Percentiles rank a stretch among this genome's conserved stretches.
phyloP scores from a whole-genome alignment of 2,113 vertebrate genomes.

The Calypte anna region DNA sequence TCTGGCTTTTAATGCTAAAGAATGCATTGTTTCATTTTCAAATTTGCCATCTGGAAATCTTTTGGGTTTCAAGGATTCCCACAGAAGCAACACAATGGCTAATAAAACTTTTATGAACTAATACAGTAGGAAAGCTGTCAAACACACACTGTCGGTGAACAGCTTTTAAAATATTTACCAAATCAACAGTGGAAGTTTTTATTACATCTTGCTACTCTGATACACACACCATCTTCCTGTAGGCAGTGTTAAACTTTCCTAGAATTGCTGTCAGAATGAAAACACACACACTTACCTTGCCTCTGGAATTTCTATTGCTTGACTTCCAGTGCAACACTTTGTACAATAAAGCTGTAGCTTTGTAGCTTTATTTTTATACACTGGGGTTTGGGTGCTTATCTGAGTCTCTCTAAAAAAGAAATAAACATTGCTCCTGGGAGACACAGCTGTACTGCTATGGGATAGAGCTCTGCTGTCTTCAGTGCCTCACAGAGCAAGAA shows the following conservation, averaged over 20 bases:
- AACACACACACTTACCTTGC: neutral
- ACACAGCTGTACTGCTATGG: neutral
- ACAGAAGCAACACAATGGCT: conserved; percentile 47
- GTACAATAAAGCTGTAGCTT: neutral
- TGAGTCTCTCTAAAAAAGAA: neutral
- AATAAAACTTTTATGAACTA: conserved; percentile 70
- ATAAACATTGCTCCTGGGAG: neutral
- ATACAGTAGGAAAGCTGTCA: conserved; percentile 52
- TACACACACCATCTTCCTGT: neutral
- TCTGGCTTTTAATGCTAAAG: conserved; percentile 25
- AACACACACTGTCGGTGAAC: neutral
- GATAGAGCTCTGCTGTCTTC: neutral
- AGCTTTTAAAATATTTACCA: conserved; percentile 70
- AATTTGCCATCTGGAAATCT: conserved; percentile 50
- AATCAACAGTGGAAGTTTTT: conserved; percentile 30
- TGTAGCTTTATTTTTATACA: neutral
- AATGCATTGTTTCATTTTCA: conserved; percentile 51
- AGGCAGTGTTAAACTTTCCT: neutral
- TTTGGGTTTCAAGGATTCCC: conserved; percentile 46
- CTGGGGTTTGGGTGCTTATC: neutral
- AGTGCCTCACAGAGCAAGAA: neutral
- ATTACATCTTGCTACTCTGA: conserved; percentile 3
- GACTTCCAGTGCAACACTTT: neutral
- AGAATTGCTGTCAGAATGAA: conserved; percentile 11
- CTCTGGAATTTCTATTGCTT: neutral